Conservation (phyloP, 2,113 vertebrate species). For the Synodontis membranacea region DNA sequence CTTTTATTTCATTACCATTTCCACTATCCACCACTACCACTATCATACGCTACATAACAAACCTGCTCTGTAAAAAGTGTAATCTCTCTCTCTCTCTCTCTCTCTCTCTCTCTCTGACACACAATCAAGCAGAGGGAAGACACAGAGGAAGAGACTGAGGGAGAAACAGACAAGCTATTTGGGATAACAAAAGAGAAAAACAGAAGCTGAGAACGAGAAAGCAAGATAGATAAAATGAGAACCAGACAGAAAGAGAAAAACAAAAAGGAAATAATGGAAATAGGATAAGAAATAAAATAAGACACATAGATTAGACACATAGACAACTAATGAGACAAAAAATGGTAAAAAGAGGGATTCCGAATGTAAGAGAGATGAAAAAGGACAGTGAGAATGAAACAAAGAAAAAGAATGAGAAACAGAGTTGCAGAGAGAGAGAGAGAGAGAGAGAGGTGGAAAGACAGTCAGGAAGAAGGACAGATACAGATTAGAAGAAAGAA, state of each 20-base stretch:
- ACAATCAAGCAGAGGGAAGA: background rate
- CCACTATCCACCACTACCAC: background rate
- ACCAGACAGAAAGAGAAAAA: background rate
- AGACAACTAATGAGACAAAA: background rate
- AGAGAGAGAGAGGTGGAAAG: background rate
- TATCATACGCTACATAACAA: background rate
- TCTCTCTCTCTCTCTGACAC: constrained; percentile 7
- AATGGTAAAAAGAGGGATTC: background rate
- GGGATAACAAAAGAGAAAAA: background rate
- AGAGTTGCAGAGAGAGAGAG: background rate
- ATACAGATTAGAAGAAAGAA: background rate
- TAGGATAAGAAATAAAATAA: background rate
- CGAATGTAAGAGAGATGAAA: background rate
- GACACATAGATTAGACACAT: background rate
- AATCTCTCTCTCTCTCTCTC: constrained; percentile 9
- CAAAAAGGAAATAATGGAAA: background rate
- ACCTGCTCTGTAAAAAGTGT: background rate
- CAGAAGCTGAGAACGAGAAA: background rate
- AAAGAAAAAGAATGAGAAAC: background rate
- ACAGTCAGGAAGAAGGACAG: background rate
- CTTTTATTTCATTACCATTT: constrained; percentile 7
- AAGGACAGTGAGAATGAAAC: background rate
- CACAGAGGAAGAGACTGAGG: background rate
- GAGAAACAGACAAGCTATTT: background rate
- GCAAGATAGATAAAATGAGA: background rate